Conservation (phyloP, 2,113 vertebrate genomes). For the Miniopterus natalensis region DNA sequence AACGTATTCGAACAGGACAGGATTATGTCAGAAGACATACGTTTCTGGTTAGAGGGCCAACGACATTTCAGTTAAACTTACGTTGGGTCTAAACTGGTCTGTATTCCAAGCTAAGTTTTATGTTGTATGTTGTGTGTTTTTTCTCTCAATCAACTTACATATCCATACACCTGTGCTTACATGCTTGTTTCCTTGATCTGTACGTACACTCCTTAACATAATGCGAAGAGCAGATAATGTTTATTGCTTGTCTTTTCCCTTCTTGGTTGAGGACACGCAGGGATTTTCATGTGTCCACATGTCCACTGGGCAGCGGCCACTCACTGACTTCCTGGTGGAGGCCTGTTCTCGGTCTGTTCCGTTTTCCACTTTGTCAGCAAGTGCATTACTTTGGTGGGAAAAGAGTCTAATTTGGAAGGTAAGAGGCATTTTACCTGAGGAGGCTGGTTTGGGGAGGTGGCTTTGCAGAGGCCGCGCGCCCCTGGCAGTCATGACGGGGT, state of each 20-base stretch:
- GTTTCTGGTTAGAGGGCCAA: conserved; percentile 69
- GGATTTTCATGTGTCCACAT: conserved; percentile 67
- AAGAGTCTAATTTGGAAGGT: conserved; percentile 71
- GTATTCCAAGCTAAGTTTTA: conserved; percentile 62
- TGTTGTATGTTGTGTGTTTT: not conserved
- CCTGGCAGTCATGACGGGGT: conserved; percentile 87
- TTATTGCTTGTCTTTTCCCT: not conserved
- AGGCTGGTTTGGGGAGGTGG: conserved; percentile 89
- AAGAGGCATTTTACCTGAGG: conserved; percentile 90
- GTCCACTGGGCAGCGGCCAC: conserved; percentile 72
- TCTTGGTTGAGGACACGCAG: conserved; percentile 54
- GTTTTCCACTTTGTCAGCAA: conserved; percentile 78
- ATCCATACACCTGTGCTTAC: not conserved
- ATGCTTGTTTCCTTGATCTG: not conserved
- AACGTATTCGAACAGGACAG: conserved; percentile 48
- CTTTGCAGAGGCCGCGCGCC: conserved; percentile 86
- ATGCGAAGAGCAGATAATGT: not conserved
- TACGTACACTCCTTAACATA: not conserved
- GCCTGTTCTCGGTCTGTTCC: conserved; percentile 57
- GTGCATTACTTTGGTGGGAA: conserved; percentile 62
- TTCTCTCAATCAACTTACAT: not conserved
- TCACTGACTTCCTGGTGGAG: conserved; percentile 71
- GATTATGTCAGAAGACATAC: conserved; percentile 58
- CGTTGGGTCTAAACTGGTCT: conserved; percentile 51
- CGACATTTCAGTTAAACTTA: conserved; percentile 71